Evolutionary conservation across 2,797 vertebrate species (phyloP).

Genomic region (Saxicola maurus): DNA sequence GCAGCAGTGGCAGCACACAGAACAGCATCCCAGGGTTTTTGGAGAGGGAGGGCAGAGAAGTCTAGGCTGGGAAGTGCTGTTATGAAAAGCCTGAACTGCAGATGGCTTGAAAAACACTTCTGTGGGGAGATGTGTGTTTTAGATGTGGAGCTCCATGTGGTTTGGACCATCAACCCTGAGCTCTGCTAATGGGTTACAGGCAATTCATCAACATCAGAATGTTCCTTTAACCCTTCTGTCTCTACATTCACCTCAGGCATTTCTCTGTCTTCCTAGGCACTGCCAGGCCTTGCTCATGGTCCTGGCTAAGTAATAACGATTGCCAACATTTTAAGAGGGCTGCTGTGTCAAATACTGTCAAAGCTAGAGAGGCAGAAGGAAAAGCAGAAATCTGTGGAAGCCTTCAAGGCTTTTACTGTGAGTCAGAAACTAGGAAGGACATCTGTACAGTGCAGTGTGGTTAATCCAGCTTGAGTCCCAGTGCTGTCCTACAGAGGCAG

Average conservation of each 20-base stretch:
- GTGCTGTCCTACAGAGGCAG: not conserved
- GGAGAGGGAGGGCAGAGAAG: not conserved
- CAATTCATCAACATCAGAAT: not conserved
- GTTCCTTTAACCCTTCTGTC: not conserved
- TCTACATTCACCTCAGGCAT: accelerated
- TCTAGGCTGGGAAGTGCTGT: not conserved
- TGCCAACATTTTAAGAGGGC: not conserved
- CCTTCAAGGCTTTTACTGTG: constrained; percentile 9
- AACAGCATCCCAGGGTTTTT: not conserved
- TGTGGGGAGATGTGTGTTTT: not conserved
- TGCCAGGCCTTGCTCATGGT: accelerated
- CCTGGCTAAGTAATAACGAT: not conserved
- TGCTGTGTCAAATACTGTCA: not conserved
- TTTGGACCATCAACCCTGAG: not conserved
- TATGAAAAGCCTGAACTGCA: not conserved
- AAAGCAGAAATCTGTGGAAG: not conserved
- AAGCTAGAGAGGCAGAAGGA: not conserved
- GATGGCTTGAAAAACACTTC: not conserved
- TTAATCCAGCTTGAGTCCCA: not conserved
- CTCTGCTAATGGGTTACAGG: not conserved
- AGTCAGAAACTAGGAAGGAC: not conserved
- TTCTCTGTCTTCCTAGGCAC: not conserved
- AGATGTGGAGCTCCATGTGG: not conserved
- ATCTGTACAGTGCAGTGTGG: not conserved
- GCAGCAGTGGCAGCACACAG: accelerated